Conservation (phyloP, 2,113 vertebrate genomes). For the Hippocampus barbouri region DNA sequence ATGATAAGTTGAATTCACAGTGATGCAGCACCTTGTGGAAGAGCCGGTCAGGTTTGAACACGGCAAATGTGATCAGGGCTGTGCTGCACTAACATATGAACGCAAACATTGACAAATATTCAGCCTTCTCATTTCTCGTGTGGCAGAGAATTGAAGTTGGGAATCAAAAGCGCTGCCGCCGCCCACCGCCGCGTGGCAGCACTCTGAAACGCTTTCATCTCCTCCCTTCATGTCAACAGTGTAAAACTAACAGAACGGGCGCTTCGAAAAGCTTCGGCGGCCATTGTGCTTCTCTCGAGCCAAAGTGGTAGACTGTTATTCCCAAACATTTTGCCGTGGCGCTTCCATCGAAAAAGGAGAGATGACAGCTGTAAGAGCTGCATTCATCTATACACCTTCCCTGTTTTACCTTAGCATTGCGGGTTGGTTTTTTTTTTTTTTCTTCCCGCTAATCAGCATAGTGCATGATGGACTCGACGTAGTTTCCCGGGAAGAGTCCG, state of each 20-base stretch:
- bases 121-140: neutral
- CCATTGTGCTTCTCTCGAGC: constrained; percentile 4
- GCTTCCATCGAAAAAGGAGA: constrained; percentile 45
- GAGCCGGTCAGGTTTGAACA: constrained; percentile 12
- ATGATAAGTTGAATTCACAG: neutral
- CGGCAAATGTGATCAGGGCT: constrained; percentile 3
- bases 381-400: constrained; percentile 45
- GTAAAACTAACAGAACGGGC: constrained; percentile 48
- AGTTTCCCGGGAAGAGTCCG: constrained; percentile 97
- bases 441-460: constrained; percentile 83
- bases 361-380: constrained; percentile 29
- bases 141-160: constrained; percentile 22
- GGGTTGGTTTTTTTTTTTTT: neutral
- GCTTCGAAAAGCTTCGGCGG: constrained; percentile 9
- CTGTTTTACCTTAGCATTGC: constrained; percentile 18
- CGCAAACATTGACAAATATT: constrained; percentile 16
- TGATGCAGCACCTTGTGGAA: constrained; percentile 14
- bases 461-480: constrained; percentile 99
- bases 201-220: neutral
- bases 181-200: neutral
- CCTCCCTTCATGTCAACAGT: constrained; percentile 33
- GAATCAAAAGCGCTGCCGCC: neutral
- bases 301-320: constrained; percentile 13
- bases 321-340: constrained; percentile 44
- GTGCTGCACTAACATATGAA: constrained; percentile 1